Evolutionary conservation across 2,797 vertebrate genomes (phyloP), one percentile per base, ranked within the genome.

Genomic region (Chrysocyon brachyurus): DNA sequence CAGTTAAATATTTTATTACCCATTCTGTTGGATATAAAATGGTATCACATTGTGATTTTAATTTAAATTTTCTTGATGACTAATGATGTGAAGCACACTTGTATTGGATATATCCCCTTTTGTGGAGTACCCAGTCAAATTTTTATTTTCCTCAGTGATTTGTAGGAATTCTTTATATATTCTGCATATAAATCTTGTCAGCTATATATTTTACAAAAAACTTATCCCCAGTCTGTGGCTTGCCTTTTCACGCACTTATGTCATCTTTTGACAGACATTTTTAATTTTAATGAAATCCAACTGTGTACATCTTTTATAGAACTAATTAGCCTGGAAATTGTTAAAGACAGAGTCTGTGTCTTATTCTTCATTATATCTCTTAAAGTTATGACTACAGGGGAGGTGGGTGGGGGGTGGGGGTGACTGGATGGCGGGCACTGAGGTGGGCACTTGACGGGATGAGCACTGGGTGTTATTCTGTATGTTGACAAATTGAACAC

Each of bases 21-120:
- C 64, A 85, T 63, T 89, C 52, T 92, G 24, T 77, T 95, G 57
- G n/a, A 75, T 61, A 87, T 40, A 52, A 87, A 90, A 11, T 72
- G 24, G 22, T 72, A 90, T 70, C 52, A 54, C 61, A 63, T 46
- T 70, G n/a, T 61, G 26, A 84, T 90, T 94, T 33, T 77, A 66
- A 87, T 82, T 66, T 73, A 87, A 31, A 66, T 83, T 88, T 77
- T 24, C 24, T 87, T 59, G 5, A 75, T 75, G 66, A 52, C 84
- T 83, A 77, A 31, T 84, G 52, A 82, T 84, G 22, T 89, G 49
- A 89, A 72, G n/a, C 49, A 77, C 21, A 59, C 16, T 70, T 54
- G 89, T 72, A 63, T 52, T 87, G 54, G 52, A 19, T 40, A 52
- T 63, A 46, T 54, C 22, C 49, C 87, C 36, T 87, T 94, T 77